phyloP scores from a whole-genome alignment of 1,140 invertebrate species.

The Melitaea cinxia region DNA sequence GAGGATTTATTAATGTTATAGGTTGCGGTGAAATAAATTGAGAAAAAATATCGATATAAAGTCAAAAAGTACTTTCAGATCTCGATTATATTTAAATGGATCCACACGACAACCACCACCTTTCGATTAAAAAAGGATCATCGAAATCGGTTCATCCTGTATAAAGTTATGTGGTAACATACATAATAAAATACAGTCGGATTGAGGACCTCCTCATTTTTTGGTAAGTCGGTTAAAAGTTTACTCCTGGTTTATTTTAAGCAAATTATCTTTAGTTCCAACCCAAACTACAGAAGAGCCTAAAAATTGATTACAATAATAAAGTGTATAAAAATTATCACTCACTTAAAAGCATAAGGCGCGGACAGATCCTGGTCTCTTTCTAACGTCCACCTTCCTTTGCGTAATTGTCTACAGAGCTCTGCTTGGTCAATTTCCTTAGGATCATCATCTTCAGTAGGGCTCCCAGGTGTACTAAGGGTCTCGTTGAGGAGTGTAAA shows the following conservation, averaged over 20 bases:
- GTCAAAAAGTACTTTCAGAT: neutral
- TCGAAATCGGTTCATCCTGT: too few species aligned
- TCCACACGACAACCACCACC: too few species aligned
- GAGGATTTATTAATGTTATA: neutral
- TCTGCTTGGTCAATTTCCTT: slow-evolving; percentile 83
- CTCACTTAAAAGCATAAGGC: slow-evolving; percentile 87
- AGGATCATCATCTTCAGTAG: slow-evolving; percentile 82
- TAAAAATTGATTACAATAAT: neutral
- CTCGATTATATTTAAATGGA: too few species aligned
- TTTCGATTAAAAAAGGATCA: too few species aligned
- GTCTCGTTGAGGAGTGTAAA: slow-evolving; percentile 85
- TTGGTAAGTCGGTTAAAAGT: too few species aligned
- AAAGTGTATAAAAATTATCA: neutral
- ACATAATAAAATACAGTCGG: too few species aligned
- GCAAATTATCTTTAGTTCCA: too few species aligned
- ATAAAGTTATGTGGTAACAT: too few species aligned
- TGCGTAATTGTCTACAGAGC: slow-evolving; percentile 84
- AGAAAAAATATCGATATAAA: neutral
- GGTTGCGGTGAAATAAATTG: neutral
- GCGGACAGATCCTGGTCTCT: slow-evolving; percentile 90
- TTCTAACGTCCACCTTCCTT: slow-evolving; percentile 88
- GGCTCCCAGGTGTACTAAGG: slow-evolving; percentile 86
- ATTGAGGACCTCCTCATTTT: too few species aligned
- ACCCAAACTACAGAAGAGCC: too few species aligned
- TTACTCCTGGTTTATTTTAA: too few species aligned